Conservation (phyloP, 2,797 vertebrate genomes). For the Rhinella marina region DNA sequence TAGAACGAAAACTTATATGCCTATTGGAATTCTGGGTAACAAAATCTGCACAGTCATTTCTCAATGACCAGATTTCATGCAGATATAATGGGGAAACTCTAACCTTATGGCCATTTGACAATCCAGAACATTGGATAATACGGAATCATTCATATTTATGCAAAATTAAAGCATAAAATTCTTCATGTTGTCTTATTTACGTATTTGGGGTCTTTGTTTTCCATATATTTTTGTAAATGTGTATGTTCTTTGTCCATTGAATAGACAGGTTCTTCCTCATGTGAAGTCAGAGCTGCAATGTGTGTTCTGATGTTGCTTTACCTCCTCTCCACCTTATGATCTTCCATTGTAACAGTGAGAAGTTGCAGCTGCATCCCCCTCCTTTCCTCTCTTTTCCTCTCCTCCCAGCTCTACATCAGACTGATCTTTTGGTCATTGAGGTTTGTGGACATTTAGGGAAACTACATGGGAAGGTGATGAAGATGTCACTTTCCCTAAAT, state of each 20-base stretch:
- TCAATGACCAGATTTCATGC: not conserved
- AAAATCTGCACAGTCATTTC: not conserved
- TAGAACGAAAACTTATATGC: conserved; percentile 63
- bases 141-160: not conserved
- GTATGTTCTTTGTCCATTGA: not conserved
- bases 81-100: too few species aligned
- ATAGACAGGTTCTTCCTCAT: not conserved
- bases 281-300: not conserved
- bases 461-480: too few species aligned
- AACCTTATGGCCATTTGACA: too few species aligned
- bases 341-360: not conserved
- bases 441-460: too few species aligned
- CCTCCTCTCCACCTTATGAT: not conserved
- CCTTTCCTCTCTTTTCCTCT: not conserved
- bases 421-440: too few species aligned
- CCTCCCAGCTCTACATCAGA: too few species aligned
- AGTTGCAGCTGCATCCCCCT: not conserved
- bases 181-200: not conserved
- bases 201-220: not conserved
- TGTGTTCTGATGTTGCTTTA: not conserved
- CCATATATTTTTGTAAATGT: not conserved
- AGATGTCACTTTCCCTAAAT: too few species aligned
- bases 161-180: not conserved
- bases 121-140: not conserved
- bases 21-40: conserved; percentile 11